A percentile compares a stretch with the other conserved stretches of the same genome.
These are phyloP conservation scores for Poecilobothrus nobilitatus DNA, from an alignment of 2,888 invertebrate genomes.

Conservation along the genomic window DNA sequence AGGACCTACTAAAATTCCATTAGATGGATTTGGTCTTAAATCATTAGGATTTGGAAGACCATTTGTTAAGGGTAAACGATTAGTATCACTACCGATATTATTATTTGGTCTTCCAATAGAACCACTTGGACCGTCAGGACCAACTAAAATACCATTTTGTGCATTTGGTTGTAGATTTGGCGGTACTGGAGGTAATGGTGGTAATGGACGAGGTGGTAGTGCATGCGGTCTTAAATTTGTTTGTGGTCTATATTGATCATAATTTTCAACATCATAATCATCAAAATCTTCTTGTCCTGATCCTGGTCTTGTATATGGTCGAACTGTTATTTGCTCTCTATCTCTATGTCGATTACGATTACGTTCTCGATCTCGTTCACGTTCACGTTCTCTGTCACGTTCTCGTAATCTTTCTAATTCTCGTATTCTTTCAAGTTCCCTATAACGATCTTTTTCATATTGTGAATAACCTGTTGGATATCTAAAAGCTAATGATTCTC, in stretches of 20 bases:
- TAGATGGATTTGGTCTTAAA: slow-evolving; percentile 25
- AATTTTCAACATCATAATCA: slow-evolving; percentile 30
- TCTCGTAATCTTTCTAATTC: slow-evolving; percentile 23
- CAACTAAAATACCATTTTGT: slow-evolving; percentile 31
- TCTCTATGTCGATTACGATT: slow-evolving; percentile 38
- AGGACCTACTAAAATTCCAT: slow-evolving; percentile 44
- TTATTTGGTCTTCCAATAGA: slow-evolving; percentile 39
- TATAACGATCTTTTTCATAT: neutral
- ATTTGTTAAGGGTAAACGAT: slow-evolving; percentile 5
- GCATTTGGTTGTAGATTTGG: slow-evolving; percentile 18
- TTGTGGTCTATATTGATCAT: slow-evolving; percentile 24
- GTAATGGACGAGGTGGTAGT: slow-evolving; percentile 22
- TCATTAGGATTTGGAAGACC: slow-evolving; percentile 9
- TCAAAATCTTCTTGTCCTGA: slow-evolving; percentile 31
- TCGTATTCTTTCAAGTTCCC: slow-evolving; percentile 9
- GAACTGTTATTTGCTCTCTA: slow-evolving; percentile 27
- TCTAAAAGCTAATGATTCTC: slow-evolving; percentile 7
- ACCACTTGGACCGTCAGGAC: slow-evolving; percentile 47
- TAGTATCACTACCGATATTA: neutral
- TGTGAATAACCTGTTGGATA: neutral
- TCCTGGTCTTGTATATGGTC: slow-evolving; percentile 7
- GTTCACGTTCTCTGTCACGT: slow-evolving; percentile 14
- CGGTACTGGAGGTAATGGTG: slow-evolving; percentile 21
- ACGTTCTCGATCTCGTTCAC: slow-evolving; percentile 23
- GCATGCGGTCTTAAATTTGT: slow-evolving; percentile 29